phyloP scores from a whole-genome alignment of 2,113 vertebrate species.

The Plectropomus leopardus region DNA sequence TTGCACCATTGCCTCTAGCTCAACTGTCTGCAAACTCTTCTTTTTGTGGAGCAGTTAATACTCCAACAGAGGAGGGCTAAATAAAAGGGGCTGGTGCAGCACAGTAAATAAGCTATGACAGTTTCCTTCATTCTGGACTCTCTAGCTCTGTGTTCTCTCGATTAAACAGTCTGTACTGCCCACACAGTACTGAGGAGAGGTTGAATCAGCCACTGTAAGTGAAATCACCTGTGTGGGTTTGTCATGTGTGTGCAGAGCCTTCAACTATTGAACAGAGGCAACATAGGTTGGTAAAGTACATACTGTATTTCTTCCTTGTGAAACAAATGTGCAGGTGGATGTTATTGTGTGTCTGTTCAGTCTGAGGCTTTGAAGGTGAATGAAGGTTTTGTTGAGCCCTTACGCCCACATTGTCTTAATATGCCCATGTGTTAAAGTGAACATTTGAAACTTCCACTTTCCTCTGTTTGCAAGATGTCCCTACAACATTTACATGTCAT shows the following conservation, averaged over 20 bases:
- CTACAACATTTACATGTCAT: neutral
- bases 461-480: neutral
- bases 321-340: neutral
- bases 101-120: neutral
- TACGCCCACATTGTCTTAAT: slow-evolving; percentile 1
- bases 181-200: neutral
- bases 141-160: neutral
- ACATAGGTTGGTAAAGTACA: neutral
- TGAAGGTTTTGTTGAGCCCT: neutral
- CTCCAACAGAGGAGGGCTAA: neutral
- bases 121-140: neutral
- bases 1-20: neutral
- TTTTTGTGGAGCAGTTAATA: neutral
- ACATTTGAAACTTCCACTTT: neutral
- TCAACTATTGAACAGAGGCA: neutral
- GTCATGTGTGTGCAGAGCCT: neutral
- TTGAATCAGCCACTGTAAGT: neutral
- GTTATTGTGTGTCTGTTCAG: neutral
- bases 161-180: neutral
- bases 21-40: neutral
- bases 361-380: slow-evolving; percentile 6
- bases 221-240: too few species aligned
- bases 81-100: neutral
- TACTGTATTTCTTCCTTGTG: neutral
- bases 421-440: neutral